These are phyloP conservation scores for Macrobrachium nipponense DNA, from an alignment of 1,140 invertebrate genomes.

Conservation along the genomic window DNA sequence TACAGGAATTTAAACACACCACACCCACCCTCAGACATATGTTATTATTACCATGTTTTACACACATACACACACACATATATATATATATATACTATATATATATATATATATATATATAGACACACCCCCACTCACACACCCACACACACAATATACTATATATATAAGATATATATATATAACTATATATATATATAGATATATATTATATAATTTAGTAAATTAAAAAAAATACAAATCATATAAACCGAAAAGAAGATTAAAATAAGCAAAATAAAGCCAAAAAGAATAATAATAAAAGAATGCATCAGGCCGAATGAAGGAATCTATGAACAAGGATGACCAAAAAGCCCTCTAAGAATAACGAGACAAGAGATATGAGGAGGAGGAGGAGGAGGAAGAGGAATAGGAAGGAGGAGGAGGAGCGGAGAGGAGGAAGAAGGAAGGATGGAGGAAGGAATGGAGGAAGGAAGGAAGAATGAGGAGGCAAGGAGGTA, in stretches of 20 bases:
- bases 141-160: neutral
- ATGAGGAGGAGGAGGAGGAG: neutral
- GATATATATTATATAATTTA: too few species aligned
- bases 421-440: too few species aligned
- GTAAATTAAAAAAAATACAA: too few species aligned
- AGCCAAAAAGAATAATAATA: neutral
- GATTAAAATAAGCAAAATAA: neutral
- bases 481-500: too few species aligned
- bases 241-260: neutral
- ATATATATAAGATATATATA: slow-evolving; percentile 13
- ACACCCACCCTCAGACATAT: too few species aligned
- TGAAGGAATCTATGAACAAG: neutral
- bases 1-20: too few species aligned
- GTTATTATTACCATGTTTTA: too few species aligned
- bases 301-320: neutral
- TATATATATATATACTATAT: neutral
- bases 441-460: too few species aligned
- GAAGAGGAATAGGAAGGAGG: neutral
- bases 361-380: too few species aligned
- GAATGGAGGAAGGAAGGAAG: too few species aligned
- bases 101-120: slow-evolving; percentile 1
- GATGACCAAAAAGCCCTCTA: too few species aligned
- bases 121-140: neutral
- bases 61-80: too few species aligned
- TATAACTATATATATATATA: neutral